Base-by-base conservation (phyloP, 1,140 invertebrate genomes). In the Ceratina australensis region DNA sequence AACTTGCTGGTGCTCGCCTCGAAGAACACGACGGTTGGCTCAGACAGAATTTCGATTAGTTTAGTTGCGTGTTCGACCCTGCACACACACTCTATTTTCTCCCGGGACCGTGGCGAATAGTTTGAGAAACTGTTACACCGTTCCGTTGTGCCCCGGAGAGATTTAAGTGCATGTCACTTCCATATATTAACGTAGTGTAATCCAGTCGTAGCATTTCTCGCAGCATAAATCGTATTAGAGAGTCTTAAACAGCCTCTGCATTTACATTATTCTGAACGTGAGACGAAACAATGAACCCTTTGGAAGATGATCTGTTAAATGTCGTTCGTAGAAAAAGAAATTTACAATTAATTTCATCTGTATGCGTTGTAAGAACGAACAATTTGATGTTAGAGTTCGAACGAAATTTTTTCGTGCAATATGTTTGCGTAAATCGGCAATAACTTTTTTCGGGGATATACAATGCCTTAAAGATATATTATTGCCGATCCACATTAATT, bases 401-500 rank as follows among this genome's bases (percentile, higher is more conserved):
- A 71, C 3, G 24, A 52, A 22, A 49, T 59, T 49, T 74, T 78
- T 20, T 50, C 18, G 72, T 26, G 57, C 4, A 42, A 22, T 24
- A 57, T 49, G 18, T 1, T 68, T 59, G 22, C n/a, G n/a, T 26
- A n/a, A n/a, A 57, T 50, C 49, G 33, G 33, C 33, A n/a, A 64
- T 49, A 50, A 33, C 64, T 78, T 54, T 50, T 81, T 65, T 42
- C 22, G 28, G 80, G 65, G 42, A 71, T 57, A 78, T 22, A 54
- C 52, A 54, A 54, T 54, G 63, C 49, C 56, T 47, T 80, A 42
- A 60, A 82, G 56, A 20, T 49, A 80, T 28, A 74, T n/a, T 54
- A 68, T 82, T 84, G 59, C 79, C 80, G 76, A 71, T 77, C 60
- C 63, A 60, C 78, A 72, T 80, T 74, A 60, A 87, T n/a, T 85